Evolutionary conservation across 53 echinoderm and acorn worm genomes (phyloP), one percentile per base, ranked within the genome.

Genomic region (Apostichopus leukothele): DNA sequence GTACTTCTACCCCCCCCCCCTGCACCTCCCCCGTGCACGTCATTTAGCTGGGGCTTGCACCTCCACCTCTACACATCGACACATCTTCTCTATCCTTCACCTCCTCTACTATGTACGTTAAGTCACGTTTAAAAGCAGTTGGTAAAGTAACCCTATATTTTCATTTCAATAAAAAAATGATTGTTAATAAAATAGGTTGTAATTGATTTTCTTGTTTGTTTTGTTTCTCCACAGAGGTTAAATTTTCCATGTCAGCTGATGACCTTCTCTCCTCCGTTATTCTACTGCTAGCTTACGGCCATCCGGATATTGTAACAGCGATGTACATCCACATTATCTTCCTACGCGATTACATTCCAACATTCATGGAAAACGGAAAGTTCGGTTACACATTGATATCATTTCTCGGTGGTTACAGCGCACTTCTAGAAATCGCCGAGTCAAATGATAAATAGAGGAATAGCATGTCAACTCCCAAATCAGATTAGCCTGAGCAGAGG

Each of bases 301-400:
- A 85, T 66, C 67, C 39, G 4, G 85, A 85, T 14, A 85, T 85
- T 67, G 85, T 85, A 50, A 50, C 85, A 50, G 23, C 85, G 19
- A 85, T 66, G 61, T 85, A 85, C 85, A 85, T 16, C 61, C 61
- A 85, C 50, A 9, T 85, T 7, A 50, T 85, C 25, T 85, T 85
- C 14, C 50, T 85, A 5, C 85, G 66, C 11, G 85, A 85, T 60
- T 85, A 85, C 6, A 85, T 85, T 67, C 85, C 85, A 6, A 60
- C 85, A 67, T 85, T 85, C 23, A 85, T 85, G 85, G 85, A 85
- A 4, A 85, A 85, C 67, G 85, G 85, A 50, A 85, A 85, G 18
- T 85, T 85, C 39, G 85, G 85, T 11, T 85, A 85, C 85, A 85
- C 85, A 4, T 27, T 85, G 39, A 67, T 66, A 67, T 60, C 85